phyloP scores from a whole-genome alignment of 2,113 vertebrate genomes.

The Leptobrachium leishanense region DNA sequence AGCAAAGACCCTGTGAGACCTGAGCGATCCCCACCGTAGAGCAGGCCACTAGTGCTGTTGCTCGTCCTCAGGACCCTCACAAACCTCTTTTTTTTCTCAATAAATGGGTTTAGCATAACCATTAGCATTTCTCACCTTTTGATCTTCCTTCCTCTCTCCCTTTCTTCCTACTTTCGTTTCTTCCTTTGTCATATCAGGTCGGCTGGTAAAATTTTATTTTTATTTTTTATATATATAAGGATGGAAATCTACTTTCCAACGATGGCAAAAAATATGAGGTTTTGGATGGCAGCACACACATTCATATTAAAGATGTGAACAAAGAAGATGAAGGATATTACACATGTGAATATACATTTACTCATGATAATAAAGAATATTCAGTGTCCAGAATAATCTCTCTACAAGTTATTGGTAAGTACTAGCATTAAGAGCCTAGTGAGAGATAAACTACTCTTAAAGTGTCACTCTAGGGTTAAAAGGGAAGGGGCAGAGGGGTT shows the following conservation, averaged over 20 bases:
- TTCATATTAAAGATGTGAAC: constrained; percentile 65
- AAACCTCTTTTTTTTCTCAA: too few relatives aligned
- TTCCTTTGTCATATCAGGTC: too few relatives aligned
- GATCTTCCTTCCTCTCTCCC: neutral
- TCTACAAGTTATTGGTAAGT: constrained; percentile 70
- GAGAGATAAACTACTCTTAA: neutral
- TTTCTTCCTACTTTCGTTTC: too few relatives aligned
- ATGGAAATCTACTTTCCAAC: constrained; percentile 56
- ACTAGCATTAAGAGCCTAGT: neutral
- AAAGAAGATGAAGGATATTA: constrained; percentile 72
- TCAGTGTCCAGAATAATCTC: constrained; percentile 74
- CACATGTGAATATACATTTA: constrained; percentile 69
- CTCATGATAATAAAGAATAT: constrained; percentile 59
- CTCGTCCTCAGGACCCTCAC: too few relatives aligned
- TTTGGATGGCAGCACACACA: constrained; percentile 36
- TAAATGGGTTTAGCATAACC: too few relatives aligned
- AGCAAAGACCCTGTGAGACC: too few relatives aligned
- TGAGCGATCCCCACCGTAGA: too few relatives aligned
- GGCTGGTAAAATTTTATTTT: neutral
- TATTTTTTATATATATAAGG: constrained; percentile 54
- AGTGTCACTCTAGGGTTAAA: neutral
- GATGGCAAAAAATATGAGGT: constrained; percentile 46
- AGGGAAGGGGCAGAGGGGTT: too few relatives aligned
- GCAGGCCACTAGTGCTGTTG: too few relatives aligned
- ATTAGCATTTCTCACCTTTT: too few relatives aligned